phyloP scores from a whole-genome alignment of 30 jellyfish, hydroid and myxozoan genomes.

The Hydractinia echinata region DNA sequence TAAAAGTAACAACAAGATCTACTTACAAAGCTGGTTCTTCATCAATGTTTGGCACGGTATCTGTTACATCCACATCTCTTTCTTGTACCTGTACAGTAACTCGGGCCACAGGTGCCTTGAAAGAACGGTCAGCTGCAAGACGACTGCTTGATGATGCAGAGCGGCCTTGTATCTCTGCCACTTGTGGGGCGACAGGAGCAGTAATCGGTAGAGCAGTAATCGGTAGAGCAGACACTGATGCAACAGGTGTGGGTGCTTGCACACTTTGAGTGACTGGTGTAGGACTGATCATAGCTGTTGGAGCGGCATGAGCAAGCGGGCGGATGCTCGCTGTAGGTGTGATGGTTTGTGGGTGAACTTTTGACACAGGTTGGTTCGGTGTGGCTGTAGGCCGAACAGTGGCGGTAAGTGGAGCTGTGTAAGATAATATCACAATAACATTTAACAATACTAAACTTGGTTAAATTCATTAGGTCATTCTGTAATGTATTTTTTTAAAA shows the following conservation, averaged over 20 bases:
- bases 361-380: conserved; percentile 47
- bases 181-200: conserved; percentile 14
- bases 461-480: background rate
- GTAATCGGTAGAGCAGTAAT: conserved; percentile 20
- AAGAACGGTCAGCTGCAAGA: conserved; percentile 17
- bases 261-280: conserved; percentile 63
- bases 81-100: conserved; percentile 44
- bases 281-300: conserved; percentile 99
- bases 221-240: conserved; percentile 35
- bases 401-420: conserved; percentile 82
- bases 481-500: background rate
- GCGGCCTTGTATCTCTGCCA: conserved; percentile 41
- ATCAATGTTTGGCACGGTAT: background rate
- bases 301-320: conserved; percentile 82
- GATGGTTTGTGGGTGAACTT: conserved; percentile 38
- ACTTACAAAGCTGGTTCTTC: conserved; percentile 17
- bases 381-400: conserved; percentile 96
- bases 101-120: conserved; percentile 43
- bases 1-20: background rate
- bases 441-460: background rate
- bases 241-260: conserved; percentile 30
- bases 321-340: conserved; percentile 95
- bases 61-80: conserved; percentile 7
- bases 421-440: background rate
- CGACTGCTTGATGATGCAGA: conserved; percentile 52